phyloP scores from a whole-genome alignment of 2,797 vertebrate genomes.

The Hydrophis major region DNA sequence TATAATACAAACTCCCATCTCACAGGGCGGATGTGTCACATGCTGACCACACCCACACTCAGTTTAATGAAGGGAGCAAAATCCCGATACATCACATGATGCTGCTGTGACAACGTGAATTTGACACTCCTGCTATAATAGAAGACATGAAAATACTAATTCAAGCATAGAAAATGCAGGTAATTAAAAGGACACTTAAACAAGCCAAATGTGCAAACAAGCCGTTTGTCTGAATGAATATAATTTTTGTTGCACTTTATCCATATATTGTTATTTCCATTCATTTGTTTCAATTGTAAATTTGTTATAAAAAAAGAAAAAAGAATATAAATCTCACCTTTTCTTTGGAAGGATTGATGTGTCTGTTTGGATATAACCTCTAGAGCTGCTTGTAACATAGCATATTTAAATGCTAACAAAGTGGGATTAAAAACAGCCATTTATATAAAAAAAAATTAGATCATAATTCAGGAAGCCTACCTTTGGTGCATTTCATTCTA shows the following conservation, averaged over 20 bases:
- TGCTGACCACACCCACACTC: too few species aligned
- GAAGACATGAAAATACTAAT: not conserved
- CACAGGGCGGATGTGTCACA: too few species aligned
- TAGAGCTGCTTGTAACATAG: not conserved
- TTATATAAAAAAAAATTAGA: not conserved
- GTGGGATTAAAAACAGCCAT: not conserved
- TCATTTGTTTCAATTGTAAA: not conserved
- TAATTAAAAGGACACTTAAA: not conserved
- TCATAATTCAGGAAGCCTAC: not conserved
- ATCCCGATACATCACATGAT: too few species aligned
- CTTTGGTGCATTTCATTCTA: not conserved
- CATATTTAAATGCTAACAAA: not conserved
- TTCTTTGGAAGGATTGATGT: not conserved
- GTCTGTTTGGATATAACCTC: not conserved
- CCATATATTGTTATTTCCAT: not conserved
- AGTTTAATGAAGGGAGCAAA: too few species aligned
- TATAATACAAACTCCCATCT: not conserved
- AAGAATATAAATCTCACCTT: not conserved
- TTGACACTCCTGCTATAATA: not conserved
- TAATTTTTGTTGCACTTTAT: not conserved
- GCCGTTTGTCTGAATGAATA: not conserved
- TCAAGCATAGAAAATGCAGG: not conserved
- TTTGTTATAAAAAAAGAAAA: not conserved
- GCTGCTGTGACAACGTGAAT: too few species aligned
- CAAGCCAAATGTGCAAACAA: not conserved